A percentile compares a stretch with the other conserved stretches of the same genome.
Evolutionary conservation across 1,140 invertebrate genomes (phyloP).

Genomic region (Drepana arcuata): DNA sequence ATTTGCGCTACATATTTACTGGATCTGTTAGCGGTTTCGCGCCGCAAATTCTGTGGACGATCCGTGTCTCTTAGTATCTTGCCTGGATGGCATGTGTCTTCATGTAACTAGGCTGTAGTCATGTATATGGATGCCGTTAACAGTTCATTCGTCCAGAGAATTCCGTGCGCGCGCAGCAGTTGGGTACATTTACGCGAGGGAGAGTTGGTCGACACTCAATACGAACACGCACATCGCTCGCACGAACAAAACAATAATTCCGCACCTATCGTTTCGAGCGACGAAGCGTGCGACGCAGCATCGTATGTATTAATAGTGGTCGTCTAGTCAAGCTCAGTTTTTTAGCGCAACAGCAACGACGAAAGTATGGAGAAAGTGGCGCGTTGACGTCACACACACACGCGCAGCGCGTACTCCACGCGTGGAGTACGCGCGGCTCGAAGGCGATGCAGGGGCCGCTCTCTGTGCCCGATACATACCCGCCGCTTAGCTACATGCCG

Average conservation of each 20-base stretch:
- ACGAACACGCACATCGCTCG: slow-evolving; percentile 15
- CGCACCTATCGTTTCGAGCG: slow-evolving; percentile 48
- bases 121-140: no score
- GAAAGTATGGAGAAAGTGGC: slow-evolving; percentile 70
- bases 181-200: slow-evolving; percentile 5
- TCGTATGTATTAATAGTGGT: slow-evolving; percentile 54
- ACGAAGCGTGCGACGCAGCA: slow-evolving; percentile 47
- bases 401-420: slow-evolving; percentile 43
- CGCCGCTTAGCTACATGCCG: slow-evolving; percentile 38
- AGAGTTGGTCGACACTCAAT: slow-evolving; percentile 13
- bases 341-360: slow-evolving; percentile 62
- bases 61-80: no score
- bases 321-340: slow-evolving; percentile 50
- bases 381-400: slow-evolving; percentile 64
- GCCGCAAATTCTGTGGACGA: no score
- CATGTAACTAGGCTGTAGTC: no score
- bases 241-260: slow-evolving; percentile 41
- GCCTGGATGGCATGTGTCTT: no score
- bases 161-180: not conserved
- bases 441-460: slow-evolving; percentile 34
- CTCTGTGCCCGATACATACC: slow-evolving; percentile 30
- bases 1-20: slow-evolving; percentile 17
- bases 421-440: slow-evolving; percentile 22
- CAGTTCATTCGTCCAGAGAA: no score
- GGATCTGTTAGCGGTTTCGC: slow-evolving; percentile 14